These are phyloP conservation scores for Astreopora myriophthalma DNA, from an alignment of 64 coral and sea anemone species.

Conservation along the genomic window DNA sequence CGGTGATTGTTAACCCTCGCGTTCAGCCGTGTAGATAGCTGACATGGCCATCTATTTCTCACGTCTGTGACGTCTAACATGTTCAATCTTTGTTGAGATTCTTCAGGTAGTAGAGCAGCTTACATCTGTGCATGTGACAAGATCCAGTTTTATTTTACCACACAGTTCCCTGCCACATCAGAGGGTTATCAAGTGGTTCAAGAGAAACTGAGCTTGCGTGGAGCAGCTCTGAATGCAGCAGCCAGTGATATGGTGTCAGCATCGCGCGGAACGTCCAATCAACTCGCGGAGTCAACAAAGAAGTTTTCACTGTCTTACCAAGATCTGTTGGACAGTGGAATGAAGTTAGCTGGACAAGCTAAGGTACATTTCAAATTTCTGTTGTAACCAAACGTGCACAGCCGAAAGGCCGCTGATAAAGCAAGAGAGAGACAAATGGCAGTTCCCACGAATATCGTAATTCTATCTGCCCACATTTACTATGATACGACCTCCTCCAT, in stretches of 20 bases:
- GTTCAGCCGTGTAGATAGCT: too few species aligned
- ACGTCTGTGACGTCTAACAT: too few species aligned
- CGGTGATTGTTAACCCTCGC: too few species aligned
- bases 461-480: too few species aligned
- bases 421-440: too few species aligned
- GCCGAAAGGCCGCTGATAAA: too few species aligned
- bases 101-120: neutral
- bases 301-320: slow-evolving; percentile 96
- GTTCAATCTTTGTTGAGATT: too few species aligned
- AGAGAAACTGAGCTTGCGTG: slow-evolving; percentile 86
- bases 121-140: neutral
- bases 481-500: too few species aligned
- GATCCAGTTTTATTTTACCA: neutral
- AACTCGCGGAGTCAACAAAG: slow-evolving; percentile 92
- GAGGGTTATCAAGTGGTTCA: slow-evolving; percentile 91
- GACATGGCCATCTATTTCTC: too few species aligned
- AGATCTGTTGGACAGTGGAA: slow-evolving; percentile 82
- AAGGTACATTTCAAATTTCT: too few species aligned
- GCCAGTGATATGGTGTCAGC: slow-evolving; percentile 94
- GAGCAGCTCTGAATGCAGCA: slow-evolving; percentile 85
- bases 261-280: slow-evolving; percentile 94
- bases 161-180: slow-evolving; percentile 77
- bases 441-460: too few species aligned
- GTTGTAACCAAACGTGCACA: too few species aligned
- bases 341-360: slow-evolving; percentile 94